Percentiles rank a stretch among this genome's conserved stretches.
phyloP scores from a whole-genome alignment of 2,888 invertebrate genomes.

The Xylocampa areola region DNA sequence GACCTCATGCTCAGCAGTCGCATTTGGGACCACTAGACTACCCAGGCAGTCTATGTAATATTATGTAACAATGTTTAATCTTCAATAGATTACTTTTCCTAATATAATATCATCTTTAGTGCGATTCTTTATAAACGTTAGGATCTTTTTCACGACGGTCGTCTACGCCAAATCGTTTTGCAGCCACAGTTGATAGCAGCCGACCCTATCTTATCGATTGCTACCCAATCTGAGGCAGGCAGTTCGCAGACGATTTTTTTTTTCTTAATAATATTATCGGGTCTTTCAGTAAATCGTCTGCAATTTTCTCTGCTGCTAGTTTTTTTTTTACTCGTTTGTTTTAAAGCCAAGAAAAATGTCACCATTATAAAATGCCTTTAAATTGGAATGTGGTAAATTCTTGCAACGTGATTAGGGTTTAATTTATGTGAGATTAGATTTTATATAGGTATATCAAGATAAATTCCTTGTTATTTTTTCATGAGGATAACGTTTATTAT shows the following conservation, averaged over 20 bases:
- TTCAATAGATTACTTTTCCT: too few species aligned
- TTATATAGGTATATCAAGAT: too few species aligned
- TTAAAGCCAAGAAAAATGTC: neutral
- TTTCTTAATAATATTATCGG: constrained; percentile 32
- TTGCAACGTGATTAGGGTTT: neutral
- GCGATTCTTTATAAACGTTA: too few species aligned
- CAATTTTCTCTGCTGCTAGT: constrained; percentile 13
- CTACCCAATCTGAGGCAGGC: constrained; percentile 3
- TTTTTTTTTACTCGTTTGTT: constrained; percentile 1
- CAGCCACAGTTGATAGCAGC: constrained; percentile 6
- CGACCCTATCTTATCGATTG: constrained; percentile 26
- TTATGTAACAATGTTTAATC: too few species aligned
- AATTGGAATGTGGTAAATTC: neutral
- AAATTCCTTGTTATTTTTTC: too few species aligned
- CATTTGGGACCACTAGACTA: too few species aligned
- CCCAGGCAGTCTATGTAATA: too few species aligned
- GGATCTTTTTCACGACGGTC: neutral
- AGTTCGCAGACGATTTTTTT: constrained; percentile 12
- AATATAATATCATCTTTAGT: too few species aligned
- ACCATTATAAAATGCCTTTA: neutral
- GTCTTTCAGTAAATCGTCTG: constrained; percentile 19
- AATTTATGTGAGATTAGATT: too few species aligned
- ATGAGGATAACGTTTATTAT: too few species aligned
- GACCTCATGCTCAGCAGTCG: too few species aligned
- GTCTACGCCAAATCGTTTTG: constrained; percentile 11